A percentile compares a stretch with the other conserved stretches of the same genome.
Conservation (phyloP, 2,888 invertebrate genomes). For the Drosophila seclusa region DNA sequence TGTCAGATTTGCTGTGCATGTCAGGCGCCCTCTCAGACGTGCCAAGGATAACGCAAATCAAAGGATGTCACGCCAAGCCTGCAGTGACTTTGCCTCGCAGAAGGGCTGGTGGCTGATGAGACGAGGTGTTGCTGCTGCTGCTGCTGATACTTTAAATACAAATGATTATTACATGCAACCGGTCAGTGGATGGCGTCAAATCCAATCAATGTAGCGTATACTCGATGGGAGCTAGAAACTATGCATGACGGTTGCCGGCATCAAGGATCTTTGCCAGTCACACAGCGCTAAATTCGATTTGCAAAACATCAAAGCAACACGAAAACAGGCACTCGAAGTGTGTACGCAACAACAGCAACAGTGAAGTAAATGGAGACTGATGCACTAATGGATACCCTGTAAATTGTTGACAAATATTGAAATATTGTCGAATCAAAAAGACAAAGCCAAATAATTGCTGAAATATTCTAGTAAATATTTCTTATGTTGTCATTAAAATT, state of each 20-base stretch:
- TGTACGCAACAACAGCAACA: conserved; percentile 23
- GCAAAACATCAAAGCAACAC: conserved; percentile 69
- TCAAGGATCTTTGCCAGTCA: conserved; percentile 6
- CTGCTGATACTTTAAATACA: conserved; percentile 50
- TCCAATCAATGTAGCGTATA: conserved; percentile 77
- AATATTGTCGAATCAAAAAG: background rate
- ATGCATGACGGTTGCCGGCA: background rate
- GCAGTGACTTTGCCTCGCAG: conserved; percentile 5
- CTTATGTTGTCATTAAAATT: no score
- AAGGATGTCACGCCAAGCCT: conserved; percentile 42
- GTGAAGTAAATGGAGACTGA: conserved; percentile 19
- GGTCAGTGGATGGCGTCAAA: conserved; percentile 64
- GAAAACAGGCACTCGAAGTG: conserved; percentile 18
- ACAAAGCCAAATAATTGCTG: background rate
- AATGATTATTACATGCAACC: conserved; percentile 60
- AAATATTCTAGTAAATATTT: no score
- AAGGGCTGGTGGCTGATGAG: background rate
- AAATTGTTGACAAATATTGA: background rate
- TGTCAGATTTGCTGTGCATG: conserved; percentile 74
- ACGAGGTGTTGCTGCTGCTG: conserved; percentile 1
- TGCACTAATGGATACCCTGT: conserved; percentile 20
- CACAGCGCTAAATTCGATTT: conserved; percentile 71
- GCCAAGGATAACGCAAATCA: conserved; percentile 71
- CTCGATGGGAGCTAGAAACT: conserved; percentile 45
- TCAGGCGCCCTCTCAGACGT: conserved; percentile 68